phyloP scores from a whole-genome alignment of 1,140 invertebrate species.

The Helicoverpa zea region DNA sequence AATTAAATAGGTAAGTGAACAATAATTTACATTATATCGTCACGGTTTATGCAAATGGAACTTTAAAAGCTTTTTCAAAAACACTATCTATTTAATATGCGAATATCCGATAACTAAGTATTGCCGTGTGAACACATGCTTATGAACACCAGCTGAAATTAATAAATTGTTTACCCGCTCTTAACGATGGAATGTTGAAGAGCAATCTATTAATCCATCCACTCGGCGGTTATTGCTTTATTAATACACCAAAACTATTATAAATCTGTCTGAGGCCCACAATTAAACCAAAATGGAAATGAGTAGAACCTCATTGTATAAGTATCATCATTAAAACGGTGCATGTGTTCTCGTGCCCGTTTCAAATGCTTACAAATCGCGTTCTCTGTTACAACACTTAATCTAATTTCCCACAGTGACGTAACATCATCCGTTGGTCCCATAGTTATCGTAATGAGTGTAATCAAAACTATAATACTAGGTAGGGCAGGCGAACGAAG shows the following conservation, averaged over 20 bases:
- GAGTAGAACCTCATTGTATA: slow-evolving; percentile 26
- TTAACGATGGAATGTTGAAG: not conserved
- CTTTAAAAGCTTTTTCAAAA: too few relatives aligned
- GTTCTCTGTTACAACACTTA: slow-evolving; percentile 32
- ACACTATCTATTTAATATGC: too few relatives aligned
- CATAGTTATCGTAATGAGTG: slow-evolving; percentile 52
- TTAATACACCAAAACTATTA: slow-evolving; percentile 7
- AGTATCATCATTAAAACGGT: slow-evolving; percentile 45
- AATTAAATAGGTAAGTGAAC: not conserved
- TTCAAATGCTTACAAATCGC: slow-evolving; percentile 34
- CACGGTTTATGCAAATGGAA: too few relatives aligned
- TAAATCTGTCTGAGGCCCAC: slow-evolving; percentile 6
- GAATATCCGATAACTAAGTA: too few relatives aligned
- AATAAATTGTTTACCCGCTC: not conserved
- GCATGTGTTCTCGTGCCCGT: slow-evolving; percentile 35
- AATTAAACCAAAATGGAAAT: slow-evolving; percentile 33
- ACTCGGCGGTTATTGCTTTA: not conserved
- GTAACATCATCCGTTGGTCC: slow-evolving; percentile 32
- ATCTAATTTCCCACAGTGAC: slow-evolving; percentile 38
- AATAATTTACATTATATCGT: not conserved
- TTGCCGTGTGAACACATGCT: too few relatives aligned
- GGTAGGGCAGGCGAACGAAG: slow-evolving; percentile 11
- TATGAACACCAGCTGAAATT: too few relatives aligned
- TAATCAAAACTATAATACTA: slow-evolving; percentile 47
- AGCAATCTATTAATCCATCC: slow-evolving; percentile 12